Conservation (phyloP, 2,888 invertebrate species). For the Apocheima hispidaria region DNA sequence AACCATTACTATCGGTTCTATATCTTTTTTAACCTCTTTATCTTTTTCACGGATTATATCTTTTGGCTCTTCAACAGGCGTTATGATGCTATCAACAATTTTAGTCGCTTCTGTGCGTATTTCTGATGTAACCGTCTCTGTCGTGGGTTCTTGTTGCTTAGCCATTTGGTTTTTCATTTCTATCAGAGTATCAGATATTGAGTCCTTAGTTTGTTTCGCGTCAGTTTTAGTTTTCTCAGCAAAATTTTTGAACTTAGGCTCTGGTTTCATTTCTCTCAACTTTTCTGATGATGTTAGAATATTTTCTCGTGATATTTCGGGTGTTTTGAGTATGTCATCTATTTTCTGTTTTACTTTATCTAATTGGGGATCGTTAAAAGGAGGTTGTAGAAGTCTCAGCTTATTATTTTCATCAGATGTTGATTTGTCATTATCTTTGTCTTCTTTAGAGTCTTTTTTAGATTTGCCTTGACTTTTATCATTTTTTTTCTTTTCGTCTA, state of each 20-base stretch:
- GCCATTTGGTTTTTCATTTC: constrained; percentile 65
- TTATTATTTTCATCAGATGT: constrained; percentile 71
- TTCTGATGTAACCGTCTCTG: constrained; percentile 57
- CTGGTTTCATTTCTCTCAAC: constrained; percentile 53
- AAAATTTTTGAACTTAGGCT: constrained; percentile 55
- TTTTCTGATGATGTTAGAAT: constrained; percentile 66
- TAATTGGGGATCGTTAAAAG: constrained; percentile 80
- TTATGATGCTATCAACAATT: constrained; percentile 79
- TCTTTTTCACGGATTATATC: constrained; percentile 47
- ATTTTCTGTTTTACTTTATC: constrained; percentile 81
- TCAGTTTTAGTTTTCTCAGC: constrained; percentile 66
- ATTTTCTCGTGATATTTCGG: constrained; percentile 80
- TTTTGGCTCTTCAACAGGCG: constrained; percentile 78
- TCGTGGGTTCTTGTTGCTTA: constrained; percentile 60
- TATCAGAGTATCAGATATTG: constrained; percentile 57
- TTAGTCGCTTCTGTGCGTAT: constrained; percentile 75
- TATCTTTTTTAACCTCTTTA: constrained; percentile 59
- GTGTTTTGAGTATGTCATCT: constrained; percentile 78
- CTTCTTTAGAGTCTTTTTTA: constrained; percentile 26
- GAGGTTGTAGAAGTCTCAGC: constrained; percentile 75
- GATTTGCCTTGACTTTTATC: constrained; percentile 42
- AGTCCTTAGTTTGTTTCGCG: constrained; percentile 62
- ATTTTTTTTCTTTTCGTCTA: constrained; percentile 46
- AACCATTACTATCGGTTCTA: constrained; percentile 76
- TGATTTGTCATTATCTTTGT: constrained; percentile 47